phyloP scores from a whole-genome alignment of 2,113 vertebrate species.

The Struthio camelus region DNA sequence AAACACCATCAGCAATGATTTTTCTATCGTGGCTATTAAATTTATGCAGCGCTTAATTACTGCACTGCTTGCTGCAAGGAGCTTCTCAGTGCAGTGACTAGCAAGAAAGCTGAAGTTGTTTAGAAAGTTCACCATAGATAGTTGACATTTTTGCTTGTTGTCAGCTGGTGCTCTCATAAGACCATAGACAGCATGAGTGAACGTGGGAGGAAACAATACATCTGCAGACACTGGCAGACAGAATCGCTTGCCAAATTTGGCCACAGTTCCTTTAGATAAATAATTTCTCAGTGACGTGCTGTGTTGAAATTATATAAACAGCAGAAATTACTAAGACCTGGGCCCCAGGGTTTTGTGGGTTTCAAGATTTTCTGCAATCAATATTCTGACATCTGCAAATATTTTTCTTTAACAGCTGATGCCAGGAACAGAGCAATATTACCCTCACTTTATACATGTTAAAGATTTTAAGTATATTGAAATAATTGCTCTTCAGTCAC shows the following conservation, averaged over 20 bases:
- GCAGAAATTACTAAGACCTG: slow-evolving; percentile 76
- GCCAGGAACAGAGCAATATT: slow-evolving; percentile 71
- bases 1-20: background rate
- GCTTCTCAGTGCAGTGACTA: background rate
- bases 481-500: slow-evolving; percentile 70
- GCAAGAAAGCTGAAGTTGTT: background rate
- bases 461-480: slow-evolving; percentile 72
- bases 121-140: background rate
- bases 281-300: slow-evolving; percentile 76
- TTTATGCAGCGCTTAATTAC: background rate
- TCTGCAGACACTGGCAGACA: slow-evolving; percentile 77
- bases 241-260: slow-evolving; percentile 72
- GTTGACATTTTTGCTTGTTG: slow-evolving; percentile 40
- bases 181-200: slow-evolving; percentile 47
- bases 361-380: slow-evolving; percentile 79
- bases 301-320: slow-evolving; percentile 85
- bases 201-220: slow-evolving; percentile 73
- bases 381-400: slow-evolving; percentile 78
- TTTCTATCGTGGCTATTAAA: background rate
- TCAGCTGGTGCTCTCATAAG: slow-evolving; percentile 52
- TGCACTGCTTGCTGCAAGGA: slow-evolving; percentile 3
- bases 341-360: slow-evolving; percentile 66
- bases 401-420: slow-evolving; percentile 69
- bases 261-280: slow-evolving; percentile 79
- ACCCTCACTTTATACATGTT: slow-evolving; percentile 61